Base-by-base conservation (phyloP, 2,113 vertebrate genomes). In the Coptodon bakossiorum region DNA sequence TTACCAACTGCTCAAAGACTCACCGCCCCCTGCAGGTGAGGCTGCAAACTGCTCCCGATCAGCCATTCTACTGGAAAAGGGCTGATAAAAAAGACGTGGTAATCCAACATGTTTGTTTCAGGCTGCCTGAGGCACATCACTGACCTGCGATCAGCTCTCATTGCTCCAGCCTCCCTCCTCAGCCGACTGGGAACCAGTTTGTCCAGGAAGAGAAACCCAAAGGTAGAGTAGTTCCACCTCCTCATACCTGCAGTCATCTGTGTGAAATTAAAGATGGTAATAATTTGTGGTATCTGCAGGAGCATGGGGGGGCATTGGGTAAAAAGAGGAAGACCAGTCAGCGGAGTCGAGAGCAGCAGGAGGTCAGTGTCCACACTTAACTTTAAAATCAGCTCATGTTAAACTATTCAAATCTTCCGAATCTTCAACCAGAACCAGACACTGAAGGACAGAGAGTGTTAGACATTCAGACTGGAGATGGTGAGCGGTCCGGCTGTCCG, bases 1-100 rank as follows among this genome's bases (percentile, higher is more conserved):
- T 95, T 97, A 99, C 6, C 98, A 99, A 94, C 97, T 99, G 96
- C 97, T 99, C 80, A 97, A 95, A 93, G 98, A 98, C 89, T 95
- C 96, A 1, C 85, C 96, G 5, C 96, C 97, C 38, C 94, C 97
- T 80, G 93, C 93, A 12, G 98, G 97, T 98, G 93, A 97, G 97
- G 57, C 11, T 2, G 6, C 53, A 76, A 6, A 63, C 48, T 38
- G 56, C 86, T 63, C 6, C 17, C 12, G 3, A 63, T 24, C 24
- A 40, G 8, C 8, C 12, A 16, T 56, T n/a, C 22, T 53, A 36
- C 12, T 19, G 9, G 9, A 24, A 59, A 53, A 34, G 13, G 8
- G 34, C 63, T 53, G 31, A 43, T 19, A 22, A 16, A 22, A 24
- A 38, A 50, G 43, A 31, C 0, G 6, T 48, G 71, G 24, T 73